phyloP scores from a whole-genome alignment of 2,888 invertebrate species.

The Ischnura elegans region DNA sequence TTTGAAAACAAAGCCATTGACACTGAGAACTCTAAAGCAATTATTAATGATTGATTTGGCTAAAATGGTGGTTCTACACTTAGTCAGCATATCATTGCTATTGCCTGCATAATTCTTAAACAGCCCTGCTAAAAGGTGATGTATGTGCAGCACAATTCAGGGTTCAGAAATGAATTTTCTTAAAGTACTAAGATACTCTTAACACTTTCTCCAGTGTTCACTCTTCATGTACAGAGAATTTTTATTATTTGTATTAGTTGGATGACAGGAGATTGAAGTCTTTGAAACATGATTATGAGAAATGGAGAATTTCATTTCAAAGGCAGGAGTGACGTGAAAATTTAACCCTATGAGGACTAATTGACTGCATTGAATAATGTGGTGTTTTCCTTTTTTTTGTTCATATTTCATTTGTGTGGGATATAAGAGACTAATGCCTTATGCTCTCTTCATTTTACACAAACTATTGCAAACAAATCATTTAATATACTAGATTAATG shows the following conservation, averaged over 20 bases:
- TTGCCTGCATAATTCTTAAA: not conserved
- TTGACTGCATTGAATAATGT: not conserved
- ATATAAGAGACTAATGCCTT: constrained; percentile 15
- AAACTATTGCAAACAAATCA: not conserved
- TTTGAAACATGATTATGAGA: not conserved
- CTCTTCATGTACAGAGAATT: not conserved
- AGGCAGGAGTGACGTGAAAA: not conserved
- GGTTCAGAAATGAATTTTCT: not conserved
- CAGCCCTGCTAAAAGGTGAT: constrained; percentile 15
- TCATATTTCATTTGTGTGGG: not conserved
- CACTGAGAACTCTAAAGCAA: not conserved
- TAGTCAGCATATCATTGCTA: constrained; percentile 12
- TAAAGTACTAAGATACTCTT: not conserved
- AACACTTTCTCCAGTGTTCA: not conserved
- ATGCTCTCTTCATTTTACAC: constrained; percentile 2
- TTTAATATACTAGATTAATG: not conserved
- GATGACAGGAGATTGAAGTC: not conserved
- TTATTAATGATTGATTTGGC: constrained; percentile 8
- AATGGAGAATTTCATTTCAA: not conserved
- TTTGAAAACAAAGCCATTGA: not conserved
- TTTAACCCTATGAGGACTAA: not conserved
- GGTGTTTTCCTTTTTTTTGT: not conserved
- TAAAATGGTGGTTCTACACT: constrained; percentile 12
- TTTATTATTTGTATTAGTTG: not conserved
- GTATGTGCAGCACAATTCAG: not conserved